These are phyloP conservation scores for Cephus runcator DNA, from an alignment of 2,888 invertebrate species.

Conservation along the genomic window DNA sequence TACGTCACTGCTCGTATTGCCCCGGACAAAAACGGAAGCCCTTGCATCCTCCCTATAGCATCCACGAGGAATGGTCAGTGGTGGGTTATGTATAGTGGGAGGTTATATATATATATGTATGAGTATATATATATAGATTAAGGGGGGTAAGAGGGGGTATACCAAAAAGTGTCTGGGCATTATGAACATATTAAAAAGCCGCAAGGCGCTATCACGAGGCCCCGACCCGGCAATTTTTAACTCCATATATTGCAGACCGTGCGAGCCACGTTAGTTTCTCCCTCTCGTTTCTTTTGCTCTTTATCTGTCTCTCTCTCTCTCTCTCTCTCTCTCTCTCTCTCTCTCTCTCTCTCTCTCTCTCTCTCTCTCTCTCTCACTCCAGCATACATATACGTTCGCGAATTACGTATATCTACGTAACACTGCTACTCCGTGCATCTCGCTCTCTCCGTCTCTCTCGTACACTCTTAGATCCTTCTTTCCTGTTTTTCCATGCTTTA, in stretches of 20 bases:
- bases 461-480: slow-evolving; percentile 17
- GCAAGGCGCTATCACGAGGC: slow-evolving; percentile 38
- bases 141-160: slow-evolving; percentile 7
- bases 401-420: not conserved
- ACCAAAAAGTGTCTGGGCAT: slow-evolving; percentile 23
- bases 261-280: not conserved
- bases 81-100: not conserved
- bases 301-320: not conserved
- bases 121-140: not conserved
- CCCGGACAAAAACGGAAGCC: slow-evolving; percentile 37
- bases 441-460: slow-evolving; percentile 24
- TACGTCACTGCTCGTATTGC: slow-evolving; percentile 42
- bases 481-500: slow-evolving; percentile 11
- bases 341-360: not conserved
- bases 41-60: slow-evolving; percentile 18
- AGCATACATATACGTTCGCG: not conserved
- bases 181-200: slow-evolving; percentile 48
- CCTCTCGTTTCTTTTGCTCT: not conserved
- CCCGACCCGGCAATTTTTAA: slow-evolving; percentile 40
- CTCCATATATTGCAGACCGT: slow-evolving; percentile 41
- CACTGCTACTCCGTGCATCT: slow-evolving; percentile 6
- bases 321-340: not conserved
- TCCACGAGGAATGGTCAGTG: slow-evolving; percentile 3
- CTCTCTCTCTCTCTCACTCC: not conserved
- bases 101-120: not conserved